Percentiles rank a stretch among this genome's conserved stretches.
Evolutionary conservation across 2,888 invertebrate species (phyloP).

Genomic region (Meiosimyza platycephala): DNA sequence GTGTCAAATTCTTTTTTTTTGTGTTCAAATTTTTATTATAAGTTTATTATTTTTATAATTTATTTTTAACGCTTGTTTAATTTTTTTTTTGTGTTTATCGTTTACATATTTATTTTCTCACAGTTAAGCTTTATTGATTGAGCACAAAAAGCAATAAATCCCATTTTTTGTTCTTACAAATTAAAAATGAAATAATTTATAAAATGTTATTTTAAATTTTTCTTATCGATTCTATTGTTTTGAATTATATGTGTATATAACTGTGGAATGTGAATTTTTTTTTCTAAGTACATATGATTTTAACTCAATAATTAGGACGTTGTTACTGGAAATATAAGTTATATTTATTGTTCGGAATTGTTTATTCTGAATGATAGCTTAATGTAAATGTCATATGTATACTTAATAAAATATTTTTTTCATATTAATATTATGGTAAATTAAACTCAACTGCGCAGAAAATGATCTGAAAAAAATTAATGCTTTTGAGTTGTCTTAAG

Average conservation of each 20-base stretch:
- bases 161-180: slow-evolving; percentile 40
- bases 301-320: slow-evolving; percentile 15
- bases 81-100: slow-evolving; percentile 39
- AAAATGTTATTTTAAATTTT: neutral
- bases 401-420: too few relatives aligned
- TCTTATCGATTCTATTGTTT: neutral
- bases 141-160: slow-evolving; percentile 65
- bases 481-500: slow-evolving; percentile 21
- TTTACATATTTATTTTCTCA: slow-evolving; percentile 57
- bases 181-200: slow-evolving; percentile 5
- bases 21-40: neutral
- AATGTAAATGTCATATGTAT: too few relatives aligned
- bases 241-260: too few relatives aligned
- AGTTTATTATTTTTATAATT: neutral
- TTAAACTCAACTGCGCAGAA: too few relatives aligned
- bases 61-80: slow-evolving; percentile 45
- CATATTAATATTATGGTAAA: too few relatives aligned
- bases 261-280: too few relatives aligned
- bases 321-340: neutral
- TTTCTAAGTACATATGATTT: too few relatives aligned
- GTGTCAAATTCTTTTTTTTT: slow-evolving; percentile 22
- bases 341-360: too few relatives aligned
- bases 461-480: too few relatives aligned
- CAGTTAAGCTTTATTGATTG: slow-evolving; percentile 67
- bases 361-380: too few relatives aligned